Base-by-base conservation (phyloP, 1,140 invertebrate genomes). In the Drosophila sulfurigaster region DNA sequence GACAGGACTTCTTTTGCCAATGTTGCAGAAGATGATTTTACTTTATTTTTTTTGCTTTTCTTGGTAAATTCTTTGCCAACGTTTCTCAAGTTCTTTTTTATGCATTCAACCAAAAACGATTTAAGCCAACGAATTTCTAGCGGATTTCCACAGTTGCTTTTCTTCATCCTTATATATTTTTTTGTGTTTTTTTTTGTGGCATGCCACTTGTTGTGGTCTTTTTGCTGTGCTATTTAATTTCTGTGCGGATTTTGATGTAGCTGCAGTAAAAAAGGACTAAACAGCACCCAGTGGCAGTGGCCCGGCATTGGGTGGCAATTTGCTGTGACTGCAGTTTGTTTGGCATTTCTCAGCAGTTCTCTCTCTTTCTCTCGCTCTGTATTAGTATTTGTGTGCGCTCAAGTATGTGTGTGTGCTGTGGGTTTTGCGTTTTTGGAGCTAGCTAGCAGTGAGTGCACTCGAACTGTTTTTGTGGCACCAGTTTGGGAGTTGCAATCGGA, bases 301-400 rank as follows among this genome's bases (percentile, higher is more conserved):
- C 16, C n/a, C 16, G 35, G 60, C 58, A 38, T 64, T 69, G 68
- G 69, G 66, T 75, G 69, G 66, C 73, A 78, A 75, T 75, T 85
- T 85, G 74, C 78, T 72, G 77, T 45, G 54, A 49, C 54, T 75
- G 64, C 79, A 81, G 43, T 64, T 81, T 64, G 46, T 75, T 85
- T 70, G 54, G 35, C 57, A 54, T 65, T 75, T 75, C 41, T 46
- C 59, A 49, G 60, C 30, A 68, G 54, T n/a, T n/a, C 25, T 65
- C 48, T 28, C 20, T 25, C 20, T 65, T 65, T 75, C 41, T 46
- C 41, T 25, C 38, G 46, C 35, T 28, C 10, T 16, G 41, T 25
- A n/a, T 35, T 35, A 43, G 45, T 59, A 30, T 15, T 13, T 32
- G 13, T 54, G 25, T 15, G 20, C 35, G 20, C 35, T 32, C 6